These are phyloP conservation scores for Macrosiphum euphorbiae DNA, from an alignment of 2,888 invertebrate genomes.

Conservation along the genomic window DNA sequence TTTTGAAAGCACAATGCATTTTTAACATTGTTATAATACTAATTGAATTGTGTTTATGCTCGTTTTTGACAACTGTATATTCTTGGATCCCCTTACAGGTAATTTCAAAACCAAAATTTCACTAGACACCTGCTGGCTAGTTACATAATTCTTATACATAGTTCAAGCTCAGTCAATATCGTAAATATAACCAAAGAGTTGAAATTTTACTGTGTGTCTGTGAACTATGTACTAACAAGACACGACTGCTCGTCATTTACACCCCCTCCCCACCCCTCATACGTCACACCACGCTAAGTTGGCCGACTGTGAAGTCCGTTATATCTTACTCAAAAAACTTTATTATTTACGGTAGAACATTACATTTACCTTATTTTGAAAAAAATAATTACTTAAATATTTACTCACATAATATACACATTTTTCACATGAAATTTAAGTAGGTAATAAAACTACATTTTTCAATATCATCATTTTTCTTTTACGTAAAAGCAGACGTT, in stretches of 20 bases:
- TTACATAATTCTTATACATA: neutral
- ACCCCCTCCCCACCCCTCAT: too few species aligned
- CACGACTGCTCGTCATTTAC: too few species aligned
- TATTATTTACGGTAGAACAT: neutral
- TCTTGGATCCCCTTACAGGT: neutral
- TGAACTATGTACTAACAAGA: too few species aligned
- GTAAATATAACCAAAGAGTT: neutral
- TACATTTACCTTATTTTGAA: neutral
- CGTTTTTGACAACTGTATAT: neutral
- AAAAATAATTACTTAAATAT: neutral
- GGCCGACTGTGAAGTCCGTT: neutral
- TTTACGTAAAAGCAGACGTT: neutral
- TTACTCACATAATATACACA: neutral
- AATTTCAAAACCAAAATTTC: conserved; percentile 33
- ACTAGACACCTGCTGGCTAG: conserved; percentile 20
- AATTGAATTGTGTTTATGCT: conserved; percentile 29
- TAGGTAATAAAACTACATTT: neutral
- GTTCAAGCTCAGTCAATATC: neutral
- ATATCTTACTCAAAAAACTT: neutral
- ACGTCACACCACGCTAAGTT: neutral
- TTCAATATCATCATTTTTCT: neutral
- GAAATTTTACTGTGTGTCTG: neutral
- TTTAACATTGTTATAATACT: conserved; percentile 29
- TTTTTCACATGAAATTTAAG: too few species aligned
- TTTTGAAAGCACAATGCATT: neutral